Base-by-base conservation (phyloP, 2,113 vertebrate species). In the Carassius gibelio region DNA sequence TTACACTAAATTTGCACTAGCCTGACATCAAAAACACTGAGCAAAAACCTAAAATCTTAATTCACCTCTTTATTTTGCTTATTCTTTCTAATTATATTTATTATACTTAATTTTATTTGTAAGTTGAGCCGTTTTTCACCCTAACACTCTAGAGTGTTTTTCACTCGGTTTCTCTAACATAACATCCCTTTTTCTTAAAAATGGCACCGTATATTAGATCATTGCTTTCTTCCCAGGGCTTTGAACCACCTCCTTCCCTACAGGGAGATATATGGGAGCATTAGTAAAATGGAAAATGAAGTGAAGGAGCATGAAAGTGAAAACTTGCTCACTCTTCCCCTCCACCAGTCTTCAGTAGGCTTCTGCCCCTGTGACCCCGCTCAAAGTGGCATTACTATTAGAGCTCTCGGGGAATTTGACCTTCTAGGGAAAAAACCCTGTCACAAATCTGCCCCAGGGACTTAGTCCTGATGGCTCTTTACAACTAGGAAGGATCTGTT, bases 401-500 rank as follows among this genome's bases (percentile, higher is more conserved):
- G 88, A 86, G 88, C 89, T 89, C 90, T 88, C 34, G 4, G 90
- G 82, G 86, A 88, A 86, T 92, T 90, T 90, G 89, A 88, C 88
- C 83, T 89, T 80, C 75, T 82, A 82, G 84, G 64, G 77, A 83
- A 90, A 42, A 90, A 91, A 91, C 84, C 89, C 86, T 91, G 74
- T 83, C 81, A 81, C 89, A 91, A 90, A 93, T 92, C 90, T 71
- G 2, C 86, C 85, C 82, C 8, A 88, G 84, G 26, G 90, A 86
- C 62, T 81, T 85, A 82, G 84, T 87, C 88, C 88, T 84, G 68
- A 85, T 86, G 75, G 75, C 85, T 85, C 91, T 91, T 89, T 91
- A 87, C 75, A 88, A 85, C 86, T 89, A 82, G 87, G 62, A 75
- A 87, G 84, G 88, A 93, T 93, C 91, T 92, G 90, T 92, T 88